Base-by-base conservation (phyloP, 2,888 invertebrate genomes). In the Mallateleia sp. region DNA sequence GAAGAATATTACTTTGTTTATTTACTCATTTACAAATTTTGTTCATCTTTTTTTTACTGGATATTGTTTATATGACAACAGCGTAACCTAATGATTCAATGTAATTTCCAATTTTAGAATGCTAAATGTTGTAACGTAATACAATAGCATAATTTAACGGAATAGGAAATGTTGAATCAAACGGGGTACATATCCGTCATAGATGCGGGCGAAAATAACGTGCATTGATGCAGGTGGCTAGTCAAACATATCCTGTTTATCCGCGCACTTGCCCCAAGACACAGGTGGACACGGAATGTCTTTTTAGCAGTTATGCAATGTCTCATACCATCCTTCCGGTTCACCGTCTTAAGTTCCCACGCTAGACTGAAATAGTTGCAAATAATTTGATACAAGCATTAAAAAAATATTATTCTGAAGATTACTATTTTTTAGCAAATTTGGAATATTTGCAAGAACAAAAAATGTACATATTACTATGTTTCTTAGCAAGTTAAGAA, bases 131-230 rank as follows among this genome's bases (percentile, higher is more conserved):
- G 11, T 11, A 38, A 9, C 11, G 24, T 32, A 25, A 25, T n/a
- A 25, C 32, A 47, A 22, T 6, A 22, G 45, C 22, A 82, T 47
- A 47, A 58, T 45, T 71, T 83, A 77, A 42, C 15, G 22, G n/a
- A 28, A 50, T 52, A 24, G 78, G 72, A 82, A 78, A 62, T 60
- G 71, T 78, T 47, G 18, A 47, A 80, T 72, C 34, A 25, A 54
- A 47, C 32, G 62, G 24, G 28, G 74, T 52, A 32, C 24, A 50
- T 69, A 47, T 75, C 66, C 71, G 77, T 22, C 24, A 20, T 69
- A 64, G 66, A 91, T 91, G 92, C 91, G 92, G 92, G 91, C 85
- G 89, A 78, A 90, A 89, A 90, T 90, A 90, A 89, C 69, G 60
- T 62, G 81, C 82, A 64, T 74, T 60, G 67, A 54, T 82, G 91